phyloP scores from a whole-genome alignment of 2,888 invertebrate species.

The Meandrusa payeni region DNA sequence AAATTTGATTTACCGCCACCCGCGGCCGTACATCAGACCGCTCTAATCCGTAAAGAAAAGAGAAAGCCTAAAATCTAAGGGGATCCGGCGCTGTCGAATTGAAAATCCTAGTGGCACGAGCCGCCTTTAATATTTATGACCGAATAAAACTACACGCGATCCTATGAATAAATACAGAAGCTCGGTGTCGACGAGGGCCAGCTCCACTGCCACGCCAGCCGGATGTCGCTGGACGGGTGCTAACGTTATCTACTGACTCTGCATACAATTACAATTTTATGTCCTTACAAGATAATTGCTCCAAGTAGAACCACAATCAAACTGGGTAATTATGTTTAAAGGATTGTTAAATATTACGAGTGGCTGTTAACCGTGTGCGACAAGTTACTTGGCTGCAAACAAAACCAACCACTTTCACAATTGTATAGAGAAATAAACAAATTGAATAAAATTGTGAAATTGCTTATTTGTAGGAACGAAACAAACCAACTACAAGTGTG shows the following conservation, averaged over 20 bases:
- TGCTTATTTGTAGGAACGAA: background rate
- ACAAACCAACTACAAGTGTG: slow-evolving; percentile 1
- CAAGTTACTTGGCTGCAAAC: no score
- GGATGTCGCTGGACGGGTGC: no score
- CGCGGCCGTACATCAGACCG: slow-evolving; percentile 74
- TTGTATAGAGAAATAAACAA: no score
- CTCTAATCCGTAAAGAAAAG: slow-evolving; percentile 73
- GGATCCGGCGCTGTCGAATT: slow-evolving; percentile 69
- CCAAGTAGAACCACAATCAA: no score
- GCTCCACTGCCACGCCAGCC: no score
- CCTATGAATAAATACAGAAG: slow-evolving; percentile 65
- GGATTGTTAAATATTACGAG: no score
- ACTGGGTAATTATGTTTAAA: no score
- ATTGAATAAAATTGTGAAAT: background rate
- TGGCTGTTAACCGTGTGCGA: no score
- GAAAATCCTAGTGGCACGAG: slow-evolving; percentile 67
- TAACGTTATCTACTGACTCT: no score
- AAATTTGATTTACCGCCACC: slow-evolving; percentile 81
- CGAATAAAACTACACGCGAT: slow-evolving; percentile 57
- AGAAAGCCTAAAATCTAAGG: slow-evolving; percentile 71
- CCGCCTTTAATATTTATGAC: slow-evolving; percentile 73
- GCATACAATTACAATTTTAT: background rate
- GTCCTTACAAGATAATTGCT: background rate
- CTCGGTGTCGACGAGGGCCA: no score
- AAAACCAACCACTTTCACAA: no score